Conservation (phyloP, 2,113 vertebrate genomes). For the Melanerpes formicivorus region DNA sequence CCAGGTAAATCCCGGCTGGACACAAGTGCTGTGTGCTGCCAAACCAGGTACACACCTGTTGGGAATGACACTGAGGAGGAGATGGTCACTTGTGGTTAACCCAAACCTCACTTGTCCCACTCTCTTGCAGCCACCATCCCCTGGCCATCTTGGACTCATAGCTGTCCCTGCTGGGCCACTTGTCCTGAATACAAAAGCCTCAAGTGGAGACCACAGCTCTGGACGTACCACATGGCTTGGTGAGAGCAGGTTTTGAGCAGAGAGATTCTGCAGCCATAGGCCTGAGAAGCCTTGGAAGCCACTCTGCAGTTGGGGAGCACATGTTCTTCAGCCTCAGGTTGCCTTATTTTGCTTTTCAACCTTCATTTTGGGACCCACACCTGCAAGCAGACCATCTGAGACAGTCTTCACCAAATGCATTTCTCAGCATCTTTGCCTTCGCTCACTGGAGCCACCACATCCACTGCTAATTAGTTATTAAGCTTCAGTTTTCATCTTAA, state of each 20-base stretch:
- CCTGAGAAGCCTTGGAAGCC: not conserved
- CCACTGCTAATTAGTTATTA: not conserved
- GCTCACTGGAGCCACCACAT: not conserved
- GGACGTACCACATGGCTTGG: not conserved
- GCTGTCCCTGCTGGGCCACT: not conserved
- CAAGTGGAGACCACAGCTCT: not conserved
- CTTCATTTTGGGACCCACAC: not conserved
- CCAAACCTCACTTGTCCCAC: not conserved
- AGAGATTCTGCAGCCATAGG: not conserved
- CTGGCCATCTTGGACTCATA: not conserved
- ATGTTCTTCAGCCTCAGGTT: not conserved
- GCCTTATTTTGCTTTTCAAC: not conserved
- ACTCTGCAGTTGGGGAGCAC: not conserved
- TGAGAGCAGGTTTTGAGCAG: not conserved
- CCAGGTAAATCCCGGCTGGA: not conserved
- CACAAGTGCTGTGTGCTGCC: not conserved
- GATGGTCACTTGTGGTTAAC: not conserved
- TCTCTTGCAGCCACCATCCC: not conserved
- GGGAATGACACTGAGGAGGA: not conserved
- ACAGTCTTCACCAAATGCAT: not conserved
- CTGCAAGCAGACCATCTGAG: not conserved
- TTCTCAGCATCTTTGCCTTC: not conserved
- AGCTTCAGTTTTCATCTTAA: not conserved
- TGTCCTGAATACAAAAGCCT: not conserved
- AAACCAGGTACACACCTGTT: not conserved